Percentiles rank a stretch among this genome's conserved stretches.
Evolutionary conservation across 1,140 invertebrate species (phyloP).

Genomic region (Zophobas morio): DNA sequence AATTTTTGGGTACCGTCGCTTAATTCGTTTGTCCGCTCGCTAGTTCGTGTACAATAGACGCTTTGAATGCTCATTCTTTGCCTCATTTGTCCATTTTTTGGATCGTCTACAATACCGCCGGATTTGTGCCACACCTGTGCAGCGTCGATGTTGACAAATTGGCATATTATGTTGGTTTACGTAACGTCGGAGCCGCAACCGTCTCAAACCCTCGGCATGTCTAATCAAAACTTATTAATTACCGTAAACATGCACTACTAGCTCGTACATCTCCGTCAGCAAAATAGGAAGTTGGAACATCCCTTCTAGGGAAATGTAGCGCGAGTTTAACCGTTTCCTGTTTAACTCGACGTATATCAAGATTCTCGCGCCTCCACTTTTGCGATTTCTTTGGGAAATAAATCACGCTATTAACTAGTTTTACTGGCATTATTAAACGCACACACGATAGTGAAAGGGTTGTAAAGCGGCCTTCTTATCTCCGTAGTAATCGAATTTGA

Average conservation of each 20-base stretch:
- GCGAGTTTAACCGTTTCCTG: conserved; percentile 41
- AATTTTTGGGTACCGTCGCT: too few relatives aligned
- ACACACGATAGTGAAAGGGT: not conserved
- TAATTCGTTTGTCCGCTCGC: too few relatives aligned
- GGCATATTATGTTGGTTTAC: not conserved
- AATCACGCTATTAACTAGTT: conserved; percentile 16
- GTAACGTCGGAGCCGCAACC: not conserved
- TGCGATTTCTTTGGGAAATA: conserved; percentile 24
- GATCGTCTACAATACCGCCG: too few relatives aligned
- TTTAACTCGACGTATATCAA: conserved; percentile 42
- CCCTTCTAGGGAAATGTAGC: conserved; percentile 37
- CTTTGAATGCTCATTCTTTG: too few relatives aligned
- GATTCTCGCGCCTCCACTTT: conserved; percentile 27
- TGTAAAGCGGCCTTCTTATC: not conserved
- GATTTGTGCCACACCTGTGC: too few relatives aligned
- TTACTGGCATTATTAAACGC: not conserved
- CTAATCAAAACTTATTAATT: conserved; percentile 43
- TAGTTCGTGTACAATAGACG: too few relatives aligned
- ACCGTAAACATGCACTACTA: conserved; percentile 38
- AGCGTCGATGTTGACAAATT: not conserved
- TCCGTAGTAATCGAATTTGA: conserved; percentile 19
- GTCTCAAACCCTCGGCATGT: conserved; percentile 2
- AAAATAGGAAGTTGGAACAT: conserved; percentile 27
- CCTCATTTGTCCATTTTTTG: too few relatives aligned
- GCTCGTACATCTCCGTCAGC: conserved; percentile 35